A percentile compares a stretch with the other conserved stretches of the same genome.
phyloP scores from a whole-genome alignment of 2,113 vertebrate species.

The Vicugna pacos region DNA sequence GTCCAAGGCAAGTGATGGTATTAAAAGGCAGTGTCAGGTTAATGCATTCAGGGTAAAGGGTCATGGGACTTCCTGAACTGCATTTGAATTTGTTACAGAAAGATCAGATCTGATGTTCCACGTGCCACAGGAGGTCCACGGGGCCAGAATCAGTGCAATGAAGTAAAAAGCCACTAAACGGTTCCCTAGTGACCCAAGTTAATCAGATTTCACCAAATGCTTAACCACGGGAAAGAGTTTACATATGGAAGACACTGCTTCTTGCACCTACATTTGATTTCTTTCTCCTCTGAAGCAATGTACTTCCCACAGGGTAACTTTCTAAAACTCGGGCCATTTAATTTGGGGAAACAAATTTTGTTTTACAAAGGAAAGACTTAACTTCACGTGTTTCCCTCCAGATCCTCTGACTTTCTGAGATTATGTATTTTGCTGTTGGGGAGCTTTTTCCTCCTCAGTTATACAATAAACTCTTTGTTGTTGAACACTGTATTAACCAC shows the following conservation, averaged over 20 bases:
- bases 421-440: constrained; percentile 70
- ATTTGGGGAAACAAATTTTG: constrained; percentile 38
- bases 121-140: background rate
- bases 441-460: constrained; percentile 51
- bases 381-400: constrained; percentile 64
- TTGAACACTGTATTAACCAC: constrained; percentile 75
- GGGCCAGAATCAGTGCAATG: background rate
- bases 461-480: constrained; percentile 80
- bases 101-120: background rate
- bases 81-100: background rate
- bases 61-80: background rate
- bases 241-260: constrained; percentile 38
- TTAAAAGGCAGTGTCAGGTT: background rate
- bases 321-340: constrained; percentile 70
- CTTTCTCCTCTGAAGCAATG: constrained; percentile 73
- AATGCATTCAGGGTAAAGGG: background rate
- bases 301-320: constrained; percentile 67
- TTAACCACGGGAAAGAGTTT: constrained; percentile 63
- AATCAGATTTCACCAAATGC: constrained; percentile 69
- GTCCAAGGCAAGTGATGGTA: background rate
- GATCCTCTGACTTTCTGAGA: constrained; percentile 67
- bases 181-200: constrained; percentile 62
- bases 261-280: constrained; percentile 67
- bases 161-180: constrained; percentile 57
- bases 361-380: constrained; percentile 57